Conservation (phyloP, 2,888 invertebrate genomes). For the Nycteola revayana region DNA sequence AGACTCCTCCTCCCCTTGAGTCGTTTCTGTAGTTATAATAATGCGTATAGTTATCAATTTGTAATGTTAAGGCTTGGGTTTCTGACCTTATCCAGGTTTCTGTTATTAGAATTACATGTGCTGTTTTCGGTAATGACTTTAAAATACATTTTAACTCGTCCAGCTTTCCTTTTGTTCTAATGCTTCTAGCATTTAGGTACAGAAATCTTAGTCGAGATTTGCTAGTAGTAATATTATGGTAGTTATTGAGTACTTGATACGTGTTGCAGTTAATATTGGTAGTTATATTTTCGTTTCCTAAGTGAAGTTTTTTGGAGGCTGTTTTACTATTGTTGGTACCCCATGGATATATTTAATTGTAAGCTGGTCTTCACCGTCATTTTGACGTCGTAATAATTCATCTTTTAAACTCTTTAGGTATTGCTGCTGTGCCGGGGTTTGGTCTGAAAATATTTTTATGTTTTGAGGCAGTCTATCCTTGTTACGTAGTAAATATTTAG, state of each 20-base stretch:
- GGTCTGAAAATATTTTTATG: neutral
- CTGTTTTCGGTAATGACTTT: conserved; percentile 1
- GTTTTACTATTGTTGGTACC: conserved; percentile 3
- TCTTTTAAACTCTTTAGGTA: conserved; percentile 1
- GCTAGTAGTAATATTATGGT: neutral
- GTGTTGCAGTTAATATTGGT: conserved; percentile 4
- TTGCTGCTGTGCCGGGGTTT: conserved; percentile 1
- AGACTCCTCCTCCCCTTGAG: conserved; percentile 5
- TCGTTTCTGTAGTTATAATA: conserved; percentile 4
- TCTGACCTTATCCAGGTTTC: conserved; percentile 6
- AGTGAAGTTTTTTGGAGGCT: conserved; percentile 4
- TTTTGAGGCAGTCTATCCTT: neutral
- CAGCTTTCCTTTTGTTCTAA: conserved; percentile 1
- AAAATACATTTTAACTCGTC: conserved; percentile 5
- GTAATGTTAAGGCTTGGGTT: conserved; percentile 3
- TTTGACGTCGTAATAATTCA: conserved; percentile 1
- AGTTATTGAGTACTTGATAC: conserved; percentile 4
- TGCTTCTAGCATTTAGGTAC: no score
- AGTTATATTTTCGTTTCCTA: neutral
- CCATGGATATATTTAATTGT: conserved; percentile 6
- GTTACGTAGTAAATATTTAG: neutral
- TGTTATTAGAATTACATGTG: conserved; percentile 3
- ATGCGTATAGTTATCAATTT: conserved; percentile 3
- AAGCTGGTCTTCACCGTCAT: conserved; percentile 1
- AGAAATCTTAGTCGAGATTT: conserved; percentile 3